Percentiles rank a stretch among this genome's conserved stretches.
These are phyloP conservation scores for Pachyramphus minor DNA, from an alignment of 2,113 vertebrate species.

Conservation along the genomic window DNA sequence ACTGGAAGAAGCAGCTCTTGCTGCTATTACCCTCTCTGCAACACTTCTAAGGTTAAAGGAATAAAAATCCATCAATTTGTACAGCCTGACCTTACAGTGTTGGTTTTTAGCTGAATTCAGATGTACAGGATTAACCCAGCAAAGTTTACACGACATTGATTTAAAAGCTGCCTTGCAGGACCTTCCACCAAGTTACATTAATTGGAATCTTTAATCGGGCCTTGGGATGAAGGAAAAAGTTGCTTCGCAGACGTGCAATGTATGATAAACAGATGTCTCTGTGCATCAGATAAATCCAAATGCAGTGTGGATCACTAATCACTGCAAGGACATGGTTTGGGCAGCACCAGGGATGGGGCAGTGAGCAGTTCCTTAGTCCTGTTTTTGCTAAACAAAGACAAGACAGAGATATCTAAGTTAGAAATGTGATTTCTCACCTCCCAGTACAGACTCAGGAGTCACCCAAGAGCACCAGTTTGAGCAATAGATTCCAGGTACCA, in stretches of 20 bases:
- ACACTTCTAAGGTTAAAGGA: conserved; percentile 62
- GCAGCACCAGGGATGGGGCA: not conserved
- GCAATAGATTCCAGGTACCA: not conserved
- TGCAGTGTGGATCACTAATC: not conserved
- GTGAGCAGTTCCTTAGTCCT: not conserved
- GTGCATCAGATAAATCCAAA: conserved; percentile 2
- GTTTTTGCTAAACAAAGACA: not conserved
- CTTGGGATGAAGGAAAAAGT: not conserved
- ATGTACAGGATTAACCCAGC: conserved; percentile 56
- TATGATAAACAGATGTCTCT: conserved; percentile 61
- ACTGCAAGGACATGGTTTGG: not conserved
- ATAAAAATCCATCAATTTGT: conserved; percentile 63
- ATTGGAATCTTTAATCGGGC: conserved; percentile 57
- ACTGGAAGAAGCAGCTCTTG: conserved; percentile 23
- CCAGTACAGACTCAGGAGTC: accelerated
- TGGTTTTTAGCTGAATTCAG: conserved; percentile 36
- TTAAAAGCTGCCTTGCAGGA: conserved; percentile 38
- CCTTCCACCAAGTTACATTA: conserved; percentile 36
- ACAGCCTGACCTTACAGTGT: not conserved
- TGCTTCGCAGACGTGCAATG: conserved; percentile 9
- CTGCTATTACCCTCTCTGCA: conserved; percentile 34
- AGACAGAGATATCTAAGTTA: accelerated
- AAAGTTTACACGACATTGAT: conserved; percentile 32
- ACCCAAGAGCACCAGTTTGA: not conserved
- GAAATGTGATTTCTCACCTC: not conserved